Evolutionary conservation across 2,797 vertebrate genomes (phyloP).

Genomic region (Pogonophryne albipinna): DNA sequence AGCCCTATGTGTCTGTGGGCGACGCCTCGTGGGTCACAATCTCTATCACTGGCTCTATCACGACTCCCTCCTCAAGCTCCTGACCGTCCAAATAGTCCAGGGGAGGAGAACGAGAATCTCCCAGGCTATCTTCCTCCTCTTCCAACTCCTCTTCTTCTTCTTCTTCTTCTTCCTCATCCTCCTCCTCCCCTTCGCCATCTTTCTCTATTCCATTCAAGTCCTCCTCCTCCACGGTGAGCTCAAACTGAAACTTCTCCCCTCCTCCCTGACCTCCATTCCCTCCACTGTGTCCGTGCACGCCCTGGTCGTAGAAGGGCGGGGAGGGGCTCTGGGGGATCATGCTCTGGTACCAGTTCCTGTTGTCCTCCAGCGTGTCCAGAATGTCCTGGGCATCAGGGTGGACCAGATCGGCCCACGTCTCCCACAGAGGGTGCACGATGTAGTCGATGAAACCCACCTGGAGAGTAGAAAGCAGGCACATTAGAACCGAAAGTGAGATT

Average conservation of each 20-base stretch:
- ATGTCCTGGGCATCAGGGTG: slow-evolving; percentile 98
- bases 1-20: slow-evolving; percentile 93
- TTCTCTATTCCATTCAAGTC: slow-evolving; percentile 93
- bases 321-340: slow-evolving; percentile 99
- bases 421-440: slow-evolving; percentile 98
- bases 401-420: slow-evolving; percentile 98
- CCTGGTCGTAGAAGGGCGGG: slow-evolving; percentile 92
- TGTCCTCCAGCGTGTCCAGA: slow-evolving; percentile 97
- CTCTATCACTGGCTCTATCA: slow-evolving; percentile 87
- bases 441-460: slow-evolving; percentile 99
- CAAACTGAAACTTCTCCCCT: slow-evolving; percentile 97
- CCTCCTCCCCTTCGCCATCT: slow-evolving; percentile 85
- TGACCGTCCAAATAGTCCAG: slow-evolving; percentile 74
- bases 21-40: slow-evolving; percentile 92
- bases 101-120: slow-evolving; percentile 77
- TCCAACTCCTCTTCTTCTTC: slow-evolving; percentile 83
- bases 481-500: neutral
- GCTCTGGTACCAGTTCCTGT: slow-evolving; percentile 99
- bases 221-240: slow-evolving; percentile 97
- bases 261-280: slow-evolving; percentile 76
- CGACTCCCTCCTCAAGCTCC: slow-evolving; percentile 73
- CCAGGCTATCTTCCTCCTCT: slow-evolving; percentile 87
- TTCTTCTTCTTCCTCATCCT: slow-evolving; percentile 56
- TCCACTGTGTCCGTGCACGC: slow-evolving; percentile 88
- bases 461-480: slow-evolving; percentile 2